Conservation (phyloP, 2,113 vertebrate genomes). For the Toxostoma redivivum region DNA sequence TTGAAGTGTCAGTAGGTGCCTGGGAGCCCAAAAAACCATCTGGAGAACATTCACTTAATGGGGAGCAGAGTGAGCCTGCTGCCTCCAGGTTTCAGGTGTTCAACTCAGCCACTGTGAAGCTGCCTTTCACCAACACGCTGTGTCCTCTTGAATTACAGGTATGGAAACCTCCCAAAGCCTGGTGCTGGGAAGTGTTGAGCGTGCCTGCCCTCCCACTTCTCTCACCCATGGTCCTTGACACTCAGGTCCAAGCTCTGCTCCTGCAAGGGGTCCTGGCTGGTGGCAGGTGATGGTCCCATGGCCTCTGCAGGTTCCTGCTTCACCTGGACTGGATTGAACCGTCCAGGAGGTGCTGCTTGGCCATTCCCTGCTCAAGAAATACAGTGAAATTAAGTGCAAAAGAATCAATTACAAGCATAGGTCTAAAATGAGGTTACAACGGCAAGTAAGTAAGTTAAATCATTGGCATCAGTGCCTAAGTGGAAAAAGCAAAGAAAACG, state of each 20-base stretch:
- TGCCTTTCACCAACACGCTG: background rate
- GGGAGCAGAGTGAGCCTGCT: background rate
- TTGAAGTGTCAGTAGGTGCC: background rate
- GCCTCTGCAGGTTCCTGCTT: slow-evolving; percentile 85
- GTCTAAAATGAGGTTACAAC: background rate
- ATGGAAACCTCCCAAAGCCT: background rate
- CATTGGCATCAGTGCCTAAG: background rate
- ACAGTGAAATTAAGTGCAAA: background rate
- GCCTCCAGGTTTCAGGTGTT: background rate
- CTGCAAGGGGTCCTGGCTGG: slow-evolving; percentile 81
- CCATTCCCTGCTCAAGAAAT: slow-evolving; percentile 81
- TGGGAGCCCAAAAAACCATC: background rate
- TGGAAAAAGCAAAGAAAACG: slow-evolving; percentile 11
- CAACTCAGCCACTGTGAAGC: background rate
- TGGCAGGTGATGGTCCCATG: slow-evolving; percentile 39
- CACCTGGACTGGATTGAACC: slow-evolving; percentile 85
- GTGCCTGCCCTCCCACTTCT: background rate
- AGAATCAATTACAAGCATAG: background rate
- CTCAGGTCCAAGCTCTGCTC: slow-evolving; percentile 95
- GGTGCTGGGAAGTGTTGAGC: background rate
- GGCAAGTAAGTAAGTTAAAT: background rate
- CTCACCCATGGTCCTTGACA: slow-evolving; percentile 91
- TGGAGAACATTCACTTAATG: background rate
- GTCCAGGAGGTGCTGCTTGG: slow-evolving; percentile 72
- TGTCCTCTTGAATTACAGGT: background rate